Percentiles rank a stretch among this genome's conserved stretches.
phyloP scores from a whole-genome alignment of 2,797 vertebrate genomes.

The Craterocephalus amniculus region DNA sequence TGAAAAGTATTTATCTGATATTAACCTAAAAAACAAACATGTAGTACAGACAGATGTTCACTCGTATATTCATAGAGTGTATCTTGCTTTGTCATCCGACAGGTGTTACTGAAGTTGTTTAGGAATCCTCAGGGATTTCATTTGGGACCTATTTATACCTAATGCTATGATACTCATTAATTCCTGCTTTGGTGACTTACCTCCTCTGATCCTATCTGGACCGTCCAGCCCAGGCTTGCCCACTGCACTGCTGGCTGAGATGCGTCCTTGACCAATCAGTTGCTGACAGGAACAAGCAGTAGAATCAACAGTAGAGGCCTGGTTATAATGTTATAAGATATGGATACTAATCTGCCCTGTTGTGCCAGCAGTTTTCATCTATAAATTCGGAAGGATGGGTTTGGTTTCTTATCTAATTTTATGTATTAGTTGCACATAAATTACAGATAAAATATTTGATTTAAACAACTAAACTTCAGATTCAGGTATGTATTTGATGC shows the following conservation, averaged over 20 bases:
- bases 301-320: too few species aligned
- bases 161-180: slow-evolving; percentile 86
- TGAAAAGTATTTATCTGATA: background rate
- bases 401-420: too few species aligned
- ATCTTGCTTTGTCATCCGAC: slow-evolving; percentile 58
- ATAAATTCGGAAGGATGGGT: too few species aligned
- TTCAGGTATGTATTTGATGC: too few species aligned
- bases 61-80: slow-evolving; percentile 1
- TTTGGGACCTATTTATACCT: slow-evolving; percentile 83
- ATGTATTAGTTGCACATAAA: too few species aligned
- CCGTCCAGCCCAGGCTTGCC: background rate
- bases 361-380: too few species aligned
- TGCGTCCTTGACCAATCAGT: background rate
- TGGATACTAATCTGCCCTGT: too few species aligned
- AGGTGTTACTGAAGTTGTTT: slow-evolving; percentile 82
- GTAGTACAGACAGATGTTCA: background rate
- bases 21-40: background rate
- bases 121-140: slow-evolving; percentile 79
- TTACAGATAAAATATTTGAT: too few species aligned
- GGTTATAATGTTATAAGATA: too few species aligned
- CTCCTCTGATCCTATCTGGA: slow-evolving; percentile 69
- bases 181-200: slow-evolving; percentile 84
- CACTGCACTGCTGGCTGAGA: slow-evolving; percentile 24
- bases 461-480: too few species aligned
- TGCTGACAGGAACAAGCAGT: too few species aligned